Percentiles rank a stretch among this genome's conserved stretches.
phyloP scores from a whole-genome alignment of 1,140 invertebrate species.

The Forficula auricularia region DNA sequence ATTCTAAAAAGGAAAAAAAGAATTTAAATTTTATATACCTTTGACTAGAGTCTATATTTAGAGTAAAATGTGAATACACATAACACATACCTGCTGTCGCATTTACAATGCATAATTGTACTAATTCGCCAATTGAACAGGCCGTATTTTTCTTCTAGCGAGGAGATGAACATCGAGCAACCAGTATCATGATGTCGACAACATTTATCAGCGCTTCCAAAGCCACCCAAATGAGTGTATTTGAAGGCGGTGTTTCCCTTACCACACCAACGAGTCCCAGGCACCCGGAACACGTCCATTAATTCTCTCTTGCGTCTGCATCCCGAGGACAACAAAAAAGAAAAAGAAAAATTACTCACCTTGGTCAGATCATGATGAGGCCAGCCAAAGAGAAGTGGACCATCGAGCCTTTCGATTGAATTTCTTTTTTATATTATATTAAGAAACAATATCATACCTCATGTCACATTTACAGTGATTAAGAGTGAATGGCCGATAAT shows the following conservation, averaged over 20 bases:
- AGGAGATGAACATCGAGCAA: constrained; percentile 63
- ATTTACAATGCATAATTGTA: constrained; percentile 72
- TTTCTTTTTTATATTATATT: neutral
- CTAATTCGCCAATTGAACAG: constrained; percentile 69
- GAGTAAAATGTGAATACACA: no score
- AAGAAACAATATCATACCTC: constrained; percentile 36
- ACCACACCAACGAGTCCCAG: constrained; percentile 78
- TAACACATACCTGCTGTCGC: constrained; percentile 61
- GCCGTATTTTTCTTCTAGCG: constrained; percentile 56
- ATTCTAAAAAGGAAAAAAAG: no score
- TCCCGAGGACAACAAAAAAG: constrained; percentile 1
- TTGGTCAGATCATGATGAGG: no score
- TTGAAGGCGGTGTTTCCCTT: constrained; percentile 53
- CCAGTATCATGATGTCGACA: constrained; percentile 64
- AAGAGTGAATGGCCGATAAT: constrained; percentile 64
- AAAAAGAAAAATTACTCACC: constrained; percentile 7
- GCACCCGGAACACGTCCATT: constrained; percentile 46
- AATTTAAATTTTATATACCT: no score
- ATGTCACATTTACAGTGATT: constrained; percentile 72
- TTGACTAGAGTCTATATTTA: no score
- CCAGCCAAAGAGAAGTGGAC: no score
- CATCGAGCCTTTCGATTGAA: no score
- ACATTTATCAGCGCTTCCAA: constrained; percentile 58
- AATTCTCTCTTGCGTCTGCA: constrained; percentile 31
- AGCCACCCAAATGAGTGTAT: constrained; percentile 58